phyloP scores from a whole-genome alignment of 2,113 vertebrate species.

The Rhinolophus sinicus region DNA sequence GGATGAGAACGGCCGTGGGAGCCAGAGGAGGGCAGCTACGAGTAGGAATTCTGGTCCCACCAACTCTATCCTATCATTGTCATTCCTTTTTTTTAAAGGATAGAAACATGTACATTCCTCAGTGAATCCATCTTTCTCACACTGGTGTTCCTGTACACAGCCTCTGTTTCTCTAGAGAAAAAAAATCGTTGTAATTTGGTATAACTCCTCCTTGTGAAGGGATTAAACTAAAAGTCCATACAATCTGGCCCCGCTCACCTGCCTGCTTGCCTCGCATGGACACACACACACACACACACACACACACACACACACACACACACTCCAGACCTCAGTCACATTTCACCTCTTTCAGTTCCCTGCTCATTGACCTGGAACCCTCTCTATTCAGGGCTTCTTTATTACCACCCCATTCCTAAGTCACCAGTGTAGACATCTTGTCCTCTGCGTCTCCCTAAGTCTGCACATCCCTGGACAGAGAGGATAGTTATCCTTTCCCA shows the following conservation, averaged over 20 bases:
- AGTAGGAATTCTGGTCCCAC: background rate
- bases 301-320: background rate
- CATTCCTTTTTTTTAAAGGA: background rate
- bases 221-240: background rate
- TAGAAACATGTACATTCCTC: background rate
- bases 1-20: background rate
- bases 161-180: background rate
- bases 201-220: background rate
- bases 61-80: background rate
- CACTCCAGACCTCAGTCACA: background rate
- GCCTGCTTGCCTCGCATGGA: no score
- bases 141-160: background rate
- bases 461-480: background rate
- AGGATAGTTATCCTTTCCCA: background rate
- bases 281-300: no score
- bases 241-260: background rate
- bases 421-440: background rate
- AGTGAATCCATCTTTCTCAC: background rate
- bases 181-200: background rate
- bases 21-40: fast-evolving
- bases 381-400: background rate
- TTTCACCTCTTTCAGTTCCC: background rate
- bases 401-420: background rate
- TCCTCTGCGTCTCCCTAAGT: background rate
- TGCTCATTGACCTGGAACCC: background rate